Conservation (phyloP, 2,888 invertebrate species). For the Torymus aiolomorphi region DNA sequence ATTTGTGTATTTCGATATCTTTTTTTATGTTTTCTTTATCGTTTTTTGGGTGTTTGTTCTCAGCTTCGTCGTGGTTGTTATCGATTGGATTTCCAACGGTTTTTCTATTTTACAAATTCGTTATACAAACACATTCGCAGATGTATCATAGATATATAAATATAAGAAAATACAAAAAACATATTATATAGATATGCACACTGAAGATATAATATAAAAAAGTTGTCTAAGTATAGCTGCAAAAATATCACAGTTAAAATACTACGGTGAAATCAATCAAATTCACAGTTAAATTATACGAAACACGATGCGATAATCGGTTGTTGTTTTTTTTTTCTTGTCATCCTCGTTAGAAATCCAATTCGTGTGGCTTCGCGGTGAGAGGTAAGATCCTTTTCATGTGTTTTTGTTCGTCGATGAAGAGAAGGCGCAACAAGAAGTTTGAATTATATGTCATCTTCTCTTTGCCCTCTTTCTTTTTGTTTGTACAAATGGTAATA, state of each 20-base stretch:
- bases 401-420: conserved; percentile 34
- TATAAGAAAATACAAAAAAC: conserved; percentile 40
- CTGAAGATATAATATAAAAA: conserved; percentile 13
- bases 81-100: conserved; percentile 39
- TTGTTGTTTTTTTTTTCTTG: neutral
- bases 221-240: conserved; percentile 35
- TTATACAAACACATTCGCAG: too few species aligned
- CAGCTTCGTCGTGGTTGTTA: neutral
- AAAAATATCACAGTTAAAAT: conserved; percentile 50
- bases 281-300: conserved; percentile 13
- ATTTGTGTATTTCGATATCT: too few species aligned
- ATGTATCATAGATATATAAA: conserved; percentile 7
- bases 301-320: too few species aligned
- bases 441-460: too few species aligned
- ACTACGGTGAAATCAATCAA: conserved; percentile 27
- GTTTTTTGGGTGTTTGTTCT: too few species aligned
- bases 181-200: neutral
- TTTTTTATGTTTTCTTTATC: too few species aligned
- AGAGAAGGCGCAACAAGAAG: conserved; percentile 39
- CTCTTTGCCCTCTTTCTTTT: neutral
- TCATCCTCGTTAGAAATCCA: conserved; percentile 31
- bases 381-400: conserved; percentile 34
- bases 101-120: neutral
- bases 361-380: conserved; percentile 8
- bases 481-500: conserved; percentile 43